These are phyloP conservation scores for Hyperoodon ampullatus DNA, from an alignment of 2,113 vertebrate genomes.

Conservation along the genomic window DNA sequence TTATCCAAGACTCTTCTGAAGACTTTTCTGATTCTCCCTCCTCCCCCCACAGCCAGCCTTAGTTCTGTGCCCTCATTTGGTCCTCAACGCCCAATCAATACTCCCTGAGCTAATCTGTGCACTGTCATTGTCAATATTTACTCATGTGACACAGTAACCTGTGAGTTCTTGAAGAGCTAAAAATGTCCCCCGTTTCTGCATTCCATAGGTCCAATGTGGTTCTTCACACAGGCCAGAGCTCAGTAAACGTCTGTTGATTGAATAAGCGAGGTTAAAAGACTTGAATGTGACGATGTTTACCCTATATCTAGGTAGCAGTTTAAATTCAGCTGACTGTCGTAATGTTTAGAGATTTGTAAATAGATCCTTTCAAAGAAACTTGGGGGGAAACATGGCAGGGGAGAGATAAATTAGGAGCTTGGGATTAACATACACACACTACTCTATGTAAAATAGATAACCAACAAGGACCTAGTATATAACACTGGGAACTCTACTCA, in stretches of 20 bases:
- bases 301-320: not conserved
- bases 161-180: not conserved
- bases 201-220: not conserved
- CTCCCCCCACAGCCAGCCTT: not conserved
- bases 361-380: constrained; percentile 22
- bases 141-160: not conserved
- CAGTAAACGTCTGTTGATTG: not conserved
- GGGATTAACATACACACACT: not conserved
- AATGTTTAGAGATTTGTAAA: not conserved
- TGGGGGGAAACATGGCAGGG: not conserved
- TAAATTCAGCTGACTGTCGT: constrained; percentile 15
- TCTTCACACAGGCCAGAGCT: not conserved
- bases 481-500: not conserved
- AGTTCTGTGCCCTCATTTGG: not conserved
- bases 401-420: not conserved
- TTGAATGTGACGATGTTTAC: not conserved
- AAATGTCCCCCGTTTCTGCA: not conserved
- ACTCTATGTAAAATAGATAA: not conserved
- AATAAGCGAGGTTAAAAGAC: not conserved
- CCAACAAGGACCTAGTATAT: not conserved
- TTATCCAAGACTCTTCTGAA: not conserved
- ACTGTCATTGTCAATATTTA: not conserved
- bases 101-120: not conserved
- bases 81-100: not conserved
- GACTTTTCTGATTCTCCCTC: not conserved